Evolutionary conservation across 2,888 invertebrate genomes (phyloP).

Genomic region (Acrobasis consociella): DNA sequence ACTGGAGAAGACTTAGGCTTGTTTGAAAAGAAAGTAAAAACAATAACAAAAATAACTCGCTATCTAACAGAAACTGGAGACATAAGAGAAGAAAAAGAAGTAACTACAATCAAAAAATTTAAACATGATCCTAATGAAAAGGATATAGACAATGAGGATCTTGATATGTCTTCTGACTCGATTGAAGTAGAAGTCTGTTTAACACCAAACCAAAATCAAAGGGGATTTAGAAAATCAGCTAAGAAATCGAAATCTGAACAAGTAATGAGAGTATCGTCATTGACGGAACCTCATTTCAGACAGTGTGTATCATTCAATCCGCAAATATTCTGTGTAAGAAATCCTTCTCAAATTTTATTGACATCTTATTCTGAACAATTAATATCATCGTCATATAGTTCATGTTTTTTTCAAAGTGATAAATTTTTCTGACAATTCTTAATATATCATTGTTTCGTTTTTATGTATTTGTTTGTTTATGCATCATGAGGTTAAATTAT

Average conservation of each 20-base stretch:
- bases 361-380: not conserved
- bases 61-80: constrained; percentile 46
- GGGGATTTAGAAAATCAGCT: not conserved
- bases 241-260: constrained; percentile 7
- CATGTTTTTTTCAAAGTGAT: not conserved
- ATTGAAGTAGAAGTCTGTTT: constrained; percentile 4
- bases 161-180: not conserved
- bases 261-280: constrained; percentile 6
- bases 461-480: too few relatives aligned
- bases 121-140: constrained; percentile 26
- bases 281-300: constrained; percentile 6
- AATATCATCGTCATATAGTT: not conserved
- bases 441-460: too few relatives aligned
- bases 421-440: too few relatives aligned
- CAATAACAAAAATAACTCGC: constrained; percentile 48
- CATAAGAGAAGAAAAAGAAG: constrained; percentile 47
- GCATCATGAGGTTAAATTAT: too few relatives aligned
- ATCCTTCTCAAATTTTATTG: constrained; percentile 8
- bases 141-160: constrained; percentile 1
- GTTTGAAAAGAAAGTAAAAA: constrained; percentile 46
- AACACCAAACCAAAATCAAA: constrained; percentile 14
- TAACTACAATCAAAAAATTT: constrained; percentile 46
- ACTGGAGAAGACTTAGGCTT: constrained; percentile 27
- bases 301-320: constrained; percentile 13
- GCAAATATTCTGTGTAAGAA: constrained; percentile 8